Base-by-base conservation (phyloP, 2,797 vertebrate genomes). In the Nasua narica region DNA sequence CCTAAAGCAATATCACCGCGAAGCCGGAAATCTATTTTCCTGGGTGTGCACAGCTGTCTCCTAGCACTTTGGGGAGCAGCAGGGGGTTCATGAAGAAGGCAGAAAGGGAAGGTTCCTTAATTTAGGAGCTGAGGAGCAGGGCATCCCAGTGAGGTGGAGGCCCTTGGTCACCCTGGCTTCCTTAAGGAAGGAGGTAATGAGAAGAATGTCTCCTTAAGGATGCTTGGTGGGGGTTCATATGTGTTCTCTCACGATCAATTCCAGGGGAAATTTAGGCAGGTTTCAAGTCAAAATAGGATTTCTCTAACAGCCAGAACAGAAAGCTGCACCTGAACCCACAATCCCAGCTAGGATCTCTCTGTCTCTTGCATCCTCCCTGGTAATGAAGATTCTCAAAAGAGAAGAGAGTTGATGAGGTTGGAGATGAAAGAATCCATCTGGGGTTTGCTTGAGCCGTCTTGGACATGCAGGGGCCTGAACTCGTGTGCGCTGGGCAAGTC, bases 51-150 rank as follows among this genome's bases (percentile, higher is more conserved):
- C 96, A 92, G 98, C 96, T 98, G 97, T 97, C 97, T 92, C 97
- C 97, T 94, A 96, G 97, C 90, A 93, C 98, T 98, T 98, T 97
- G 93, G 95, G 69, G 96, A 97, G 94, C 82, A 96, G 98, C 96
- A 92, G 94, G 97, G 96, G 95, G 90, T 96, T 97, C 95, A 84
- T 85, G 96, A 96, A 96, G 97, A 97, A 94, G 62, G 62, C 87
- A 84, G 90, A 85, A 76, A 60, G 56, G 72, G 83, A 93, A 56
- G 37, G 62, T 89, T 98, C 97, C 97, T 95, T 98, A 87, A 97
- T 96, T 95, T 94, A 62, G 23, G 93, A 60, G 48, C 82, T 56
- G 16, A 76, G 87, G 48, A 81, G 69, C 18, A 9, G 56, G 67
- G 83, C 32, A 74, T 12, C 77, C 76, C 32, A 69, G 81, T 0